phyloP scores from a whole-genome alignment of 2,888 invertebrate species.

The Ennomos erosarius region DNA sequence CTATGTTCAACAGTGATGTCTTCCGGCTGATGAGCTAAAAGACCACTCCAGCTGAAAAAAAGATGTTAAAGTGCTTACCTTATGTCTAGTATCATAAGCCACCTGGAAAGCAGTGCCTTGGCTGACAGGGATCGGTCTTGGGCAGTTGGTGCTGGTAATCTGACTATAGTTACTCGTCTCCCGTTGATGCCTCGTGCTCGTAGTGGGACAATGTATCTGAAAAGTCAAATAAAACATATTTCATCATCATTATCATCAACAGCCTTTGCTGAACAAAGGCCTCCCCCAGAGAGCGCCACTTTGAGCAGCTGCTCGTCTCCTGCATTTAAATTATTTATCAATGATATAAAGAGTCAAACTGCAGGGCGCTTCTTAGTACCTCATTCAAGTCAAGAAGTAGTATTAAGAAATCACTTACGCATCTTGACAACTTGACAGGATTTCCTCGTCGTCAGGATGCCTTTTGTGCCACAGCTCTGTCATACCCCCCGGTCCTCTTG shows the following conservation, averaged over 20 bases:
- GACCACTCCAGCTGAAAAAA: too few species aligned
- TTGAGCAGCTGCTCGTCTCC: too few species aligned
- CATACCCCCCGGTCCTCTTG: slow-evolving; percentile 71
- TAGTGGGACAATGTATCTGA: slow-evolving; percentile 75
- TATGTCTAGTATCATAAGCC: slow-evolving; percentile 79
- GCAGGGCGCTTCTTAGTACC: too few species aligned
- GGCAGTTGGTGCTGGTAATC: slow-evolving; percentile 70
- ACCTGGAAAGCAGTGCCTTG: slow-evolving; percentile 68
- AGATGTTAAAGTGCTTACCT: slow-evolving; percentile 54
- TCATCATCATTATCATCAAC: too few species aligned
- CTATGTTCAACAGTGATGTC: too few species aligned
- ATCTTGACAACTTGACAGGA: slow-evolving; percentile 79
- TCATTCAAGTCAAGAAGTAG: not conserved
- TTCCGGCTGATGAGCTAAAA: too few species aligned
- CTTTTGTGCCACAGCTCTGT: slow-evolving; percentile 74
- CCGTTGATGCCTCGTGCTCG: slow-evolving; percentile 63
- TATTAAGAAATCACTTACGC: slow-evolving; percentile 60
- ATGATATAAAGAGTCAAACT: too few species aligned
- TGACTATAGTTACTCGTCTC: slow-evolving; percentile 67
- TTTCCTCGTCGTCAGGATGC: slow-evolving; percentile 76
- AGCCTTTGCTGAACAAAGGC: too few species aligned
- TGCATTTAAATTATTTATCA: not conserved
- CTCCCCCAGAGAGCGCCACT: too few species aligned
- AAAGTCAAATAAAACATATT: slow-evolving; percentile 37
- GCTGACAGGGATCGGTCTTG: slow-evolving; percentile 66